Evolutionary conservation across 2,888 invertebrate species (phyloP), one percentile per base, ranked within the genome.

Genomic region (Andricus quercusramuli): DNA sequence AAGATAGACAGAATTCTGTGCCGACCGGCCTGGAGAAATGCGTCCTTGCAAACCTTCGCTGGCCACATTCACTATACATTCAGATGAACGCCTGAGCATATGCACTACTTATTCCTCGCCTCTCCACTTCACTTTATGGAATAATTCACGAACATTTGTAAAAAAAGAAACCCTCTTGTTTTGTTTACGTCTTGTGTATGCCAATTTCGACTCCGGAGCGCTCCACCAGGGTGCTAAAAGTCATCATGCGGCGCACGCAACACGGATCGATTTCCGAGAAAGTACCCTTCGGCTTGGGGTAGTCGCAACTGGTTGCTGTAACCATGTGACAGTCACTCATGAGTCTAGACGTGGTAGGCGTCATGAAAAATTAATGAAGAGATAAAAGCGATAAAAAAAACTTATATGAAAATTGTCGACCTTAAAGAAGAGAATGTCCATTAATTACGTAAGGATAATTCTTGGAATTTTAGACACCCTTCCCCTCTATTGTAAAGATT

Each of bases 1-100:
- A 88, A 85, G 86, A 87, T 80, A 88, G 85, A 84, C 88, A 85
- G 68, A 89, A 84, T 78, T 86, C 86, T 81, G 83, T 86, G 84
- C 82, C 83, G 82, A 80, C 85, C 68, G 67, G 85, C 84, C 84
- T 80, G 82, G 87, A 81, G 81, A 85, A 86, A 84, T 85, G 85
- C 85, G 83, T 86, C 85, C 80, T 83, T 84, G 85, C 87, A 87
- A 86, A 87, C 84, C 84, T 84, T 84, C 85, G 86, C 85, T 87
- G 85, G 85, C 83, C 84, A 87, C 88, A 89, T 88, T 84, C 88
- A 84, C 85, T 74, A 81, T 79, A 44, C 79, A 78, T 82, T 82
- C 74, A 77, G 78, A 29, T 79, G 79, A 66, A 25, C 1, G 13
- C 15, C 22, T 17, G 78, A 74, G 62, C 77, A 62, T 62, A 65